Evolutionary conservation across 2,113 vertebrate species (phyloP).

Genomic region (Suricata suricatta): DNA sequence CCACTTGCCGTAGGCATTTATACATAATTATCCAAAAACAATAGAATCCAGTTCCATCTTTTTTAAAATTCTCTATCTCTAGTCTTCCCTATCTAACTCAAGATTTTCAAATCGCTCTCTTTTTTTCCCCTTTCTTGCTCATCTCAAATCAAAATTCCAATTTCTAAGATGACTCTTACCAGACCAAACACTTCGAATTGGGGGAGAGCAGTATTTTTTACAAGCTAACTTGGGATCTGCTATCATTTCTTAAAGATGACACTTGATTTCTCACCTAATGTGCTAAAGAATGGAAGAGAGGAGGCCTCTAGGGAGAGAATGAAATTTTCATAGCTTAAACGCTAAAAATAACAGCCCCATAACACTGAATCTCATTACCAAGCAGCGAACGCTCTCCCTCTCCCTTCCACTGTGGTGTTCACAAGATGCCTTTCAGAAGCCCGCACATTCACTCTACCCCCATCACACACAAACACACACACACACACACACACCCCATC

Average conservation of each 20-base stretch:
- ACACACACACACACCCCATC: neutral
- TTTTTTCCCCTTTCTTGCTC: neutral
- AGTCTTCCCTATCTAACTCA: neutral
- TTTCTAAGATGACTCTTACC: constrained; percentile 52
- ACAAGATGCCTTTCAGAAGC: constrained; percentile 48
- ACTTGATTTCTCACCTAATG: constrained; percentile 66
- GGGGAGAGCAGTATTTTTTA: constrained; percentile 16
- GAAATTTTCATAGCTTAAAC: constrained; percentile 59
- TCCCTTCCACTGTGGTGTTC: neutral
- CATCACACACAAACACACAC: neutral
- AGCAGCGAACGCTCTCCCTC: neutral
- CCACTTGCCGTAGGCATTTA: neutral
- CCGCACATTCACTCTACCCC: constrained; percentile 44
- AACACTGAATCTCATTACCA: constrained; percentile 77
- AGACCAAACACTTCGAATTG: constrained; percentile 45
- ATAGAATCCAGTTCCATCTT: neutral
- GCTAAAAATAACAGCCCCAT: constrained; percentile 70
- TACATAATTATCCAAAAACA: neutral
- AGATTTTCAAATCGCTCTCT: constrained; percentile 16
- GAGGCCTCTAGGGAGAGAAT: constrained; percentile 34
- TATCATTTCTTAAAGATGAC: constrained; percentile 57
- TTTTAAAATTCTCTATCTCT: neutral
- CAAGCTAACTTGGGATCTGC: constrained; percentile 41
- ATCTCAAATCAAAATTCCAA: constrained; percentile 56
- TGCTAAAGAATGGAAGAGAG: constrained; percentile 67